These are phyloP conservation scores for Paramormyrops kingsleyae DNA, from an alignment of 2,113 vertebrate species.

Conservation along the genomic window DNA sequence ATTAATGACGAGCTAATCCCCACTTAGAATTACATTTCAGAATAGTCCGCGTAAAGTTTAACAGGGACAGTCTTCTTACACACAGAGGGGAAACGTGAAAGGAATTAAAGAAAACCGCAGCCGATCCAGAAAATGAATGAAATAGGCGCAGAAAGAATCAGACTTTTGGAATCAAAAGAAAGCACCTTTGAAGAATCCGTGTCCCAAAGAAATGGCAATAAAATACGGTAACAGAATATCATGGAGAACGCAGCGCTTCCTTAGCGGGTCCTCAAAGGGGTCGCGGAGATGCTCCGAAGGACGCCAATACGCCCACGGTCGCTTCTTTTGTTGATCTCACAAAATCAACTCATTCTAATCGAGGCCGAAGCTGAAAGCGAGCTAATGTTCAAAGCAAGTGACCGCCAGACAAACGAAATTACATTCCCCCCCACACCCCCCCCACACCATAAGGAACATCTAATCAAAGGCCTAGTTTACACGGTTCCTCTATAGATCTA, in stretches of 20 bases:
- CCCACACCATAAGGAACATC: constrained; percentile 34
- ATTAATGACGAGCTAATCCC: constrained; percentile 66
- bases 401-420: constrained; percentile 62
- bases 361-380: constrained; percentile 76
- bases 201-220: constrained; percentile 57
- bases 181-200: constrained; percentile 38
- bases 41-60: constrained; percentile 70
- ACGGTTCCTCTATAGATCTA: constrained; percentile 57
- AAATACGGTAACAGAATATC: constrained; percentile 64
- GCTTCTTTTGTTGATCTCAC: constrained; percentile 71
- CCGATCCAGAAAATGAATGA: constrained; percentile 36
- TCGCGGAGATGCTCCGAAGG: constrained; percentile 55
- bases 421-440: constrained; percentile 44
- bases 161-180: constrained; percentile 58
- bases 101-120: constrained; percentile 37
- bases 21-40: constrained; percentile 73
- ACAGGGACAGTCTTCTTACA: constrained; percentile 53
- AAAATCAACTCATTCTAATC: constrained; percentile 72
- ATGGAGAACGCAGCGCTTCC: constrained; percentile 61
- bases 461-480: constrained; percentile 61
- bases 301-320: constrained; percentile 61
- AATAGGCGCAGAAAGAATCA: constrained; percentile 36
- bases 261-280: constrained; percentile 64
- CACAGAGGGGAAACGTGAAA: constrained; percentile 41
- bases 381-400: constrained; percentile 79